Evolutionary conservation across 2,797 vertebrate species (phyloP).

Genomic region (Pagetopsis macropterus): DNA sequence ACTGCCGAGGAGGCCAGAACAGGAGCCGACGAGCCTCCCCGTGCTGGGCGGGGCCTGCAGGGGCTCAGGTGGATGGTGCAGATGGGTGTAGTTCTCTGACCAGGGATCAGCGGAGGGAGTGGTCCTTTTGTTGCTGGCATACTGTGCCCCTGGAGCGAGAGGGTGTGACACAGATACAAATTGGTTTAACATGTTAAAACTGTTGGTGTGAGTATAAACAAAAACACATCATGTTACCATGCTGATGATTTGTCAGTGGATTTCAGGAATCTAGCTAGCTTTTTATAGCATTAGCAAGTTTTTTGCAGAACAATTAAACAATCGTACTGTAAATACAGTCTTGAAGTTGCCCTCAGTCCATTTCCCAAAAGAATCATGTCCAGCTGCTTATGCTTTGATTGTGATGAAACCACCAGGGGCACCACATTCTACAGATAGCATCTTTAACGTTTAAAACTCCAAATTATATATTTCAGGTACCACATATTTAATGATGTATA

Average conservation of each 20-base stretch:
- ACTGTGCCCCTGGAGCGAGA: conserved; percentile 88
- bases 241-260: not conserved
- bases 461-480: not conserved
- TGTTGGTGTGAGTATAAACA: not conserved
- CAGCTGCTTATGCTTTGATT: not conserved
- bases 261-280: too few relatives aligned
- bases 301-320: too few relatives aligned
- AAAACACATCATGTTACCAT: conserved; percentile 3
- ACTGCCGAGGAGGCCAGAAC: conserved; percentile 62
- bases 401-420: not conserved
- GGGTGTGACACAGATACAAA: not conserved
- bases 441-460: not conserved
- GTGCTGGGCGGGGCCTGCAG: conserved; percentile 70
- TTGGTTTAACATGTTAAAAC: not conserved
- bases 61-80: conserved; percentile 75
- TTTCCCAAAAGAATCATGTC: not conserved
- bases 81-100: conserved; percentile 86
- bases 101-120: conserved; percentile 87
- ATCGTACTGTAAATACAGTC: too few relatives aligned
- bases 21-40: conserved; percentile 70
- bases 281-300: too few relatives aligned
- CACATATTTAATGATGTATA: not conserved
- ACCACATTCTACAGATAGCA: conserved; percentile 3
- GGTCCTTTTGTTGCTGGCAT: conserved; percentile 92
- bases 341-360: too few relatives aligned